Conservation (phyloP, 2,888 invertebrate genomes). For the Drosophila formosana region DNA sequence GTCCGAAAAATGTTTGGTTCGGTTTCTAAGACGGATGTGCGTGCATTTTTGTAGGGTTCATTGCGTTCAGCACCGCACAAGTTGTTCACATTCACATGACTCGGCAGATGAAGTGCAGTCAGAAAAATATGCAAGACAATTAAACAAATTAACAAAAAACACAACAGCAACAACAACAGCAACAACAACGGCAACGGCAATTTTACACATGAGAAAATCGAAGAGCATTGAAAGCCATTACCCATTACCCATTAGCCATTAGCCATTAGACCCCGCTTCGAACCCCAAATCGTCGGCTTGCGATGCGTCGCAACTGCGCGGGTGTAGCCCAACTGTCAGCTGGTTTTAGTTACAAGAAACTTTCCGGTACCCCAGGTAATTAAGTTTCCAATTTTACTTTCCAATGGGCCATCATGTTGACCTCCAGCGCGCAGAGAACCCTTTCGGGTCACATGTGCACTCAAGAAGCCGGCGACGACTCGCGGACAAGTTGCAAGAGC, state of each 20-base stretch:
- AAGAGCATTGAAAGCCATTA: conserved; percentile 70
- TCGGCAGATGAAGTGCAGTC: conserved; percentile 67
- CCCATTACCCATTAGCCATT: conserved; percentile 60
- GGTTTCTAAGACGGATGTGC: conserved; percentile 66
- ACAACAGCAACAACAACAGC: conserved; percentile 39
- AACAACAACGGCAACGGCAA: conserved; percentile 45
- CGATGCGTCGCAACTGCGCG: conserved; percentile 60
- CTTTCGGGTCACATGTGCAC: conserved; percentile 71
- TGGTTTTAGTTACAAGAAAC: conserved; percentile 65
- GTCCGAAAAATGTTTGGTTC: conserved; percentile 40
- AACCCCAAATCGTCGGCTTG: not conserved
- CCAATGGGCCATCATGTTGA: conserved; percentile 66
- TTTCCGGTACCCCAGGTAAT: conserved; percentile 67
- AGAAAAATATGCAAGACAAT: conserved; percentile 71
- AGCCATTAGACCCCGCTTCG: conserved; percentile 42
- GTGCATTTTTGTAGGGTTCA: conserved; percentile 75
- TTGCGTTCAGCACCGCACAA: conserved; percentile 71
- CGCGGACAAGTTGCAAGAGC: conserved; percentile 58
- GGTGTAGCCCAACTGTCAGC: conserved; percentile 77
- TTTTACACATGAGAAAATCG: conserved; percentile 81
- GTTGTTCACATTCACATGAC: conserved; percentile 77
- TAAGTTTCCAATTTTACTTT: conserved; percentile 76
- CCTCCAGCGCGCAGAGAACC: conserved; percentile 61
- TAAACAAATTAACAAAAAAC: conserved; percentile 76
- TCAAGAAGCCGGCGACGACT: conserved; percentile 36